Evolutionary conservation across 2,888 invertebrate species (phyloP).

Genomic region (Phyllotreta striolata): DNA sequence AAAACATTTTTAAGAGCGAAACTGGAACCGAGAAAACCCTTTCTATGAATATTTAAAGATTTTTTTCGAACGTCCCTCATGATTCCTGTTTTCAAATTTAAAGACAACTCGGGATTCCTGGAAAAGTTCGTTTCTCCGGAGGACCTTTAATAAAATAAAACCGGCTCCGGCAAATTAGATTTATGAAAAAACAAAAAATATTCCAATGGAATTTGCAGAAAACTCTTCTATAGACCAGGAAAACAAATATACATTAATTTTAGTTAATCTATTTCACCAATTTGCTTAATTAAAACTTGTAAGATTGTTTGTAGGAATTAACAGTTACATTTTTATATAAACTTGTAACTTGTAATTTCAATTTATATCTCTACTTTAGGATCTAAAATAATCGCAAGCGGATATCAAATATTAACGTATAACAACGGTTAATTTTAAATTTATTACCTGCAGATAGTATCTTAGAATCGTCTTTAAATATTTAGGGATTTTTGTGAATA

Average conservation of each 20-base stretch:
- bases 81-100: constrained; percentile 24
- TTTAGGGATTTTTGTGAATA: constrained; percentile 1
- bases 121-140: constrained; percentile 38
- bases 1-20: too few relatives aligned
- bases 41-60: constrained; percentile 27
- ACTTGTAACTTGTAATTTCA: too few relatives aligned
- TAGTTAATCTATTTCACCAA: neutral
- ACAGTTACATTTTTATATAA: too few relatives aligned
- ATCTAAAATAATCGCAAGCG: neutral
- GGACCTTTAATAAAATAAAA: constrained; percentile 44
- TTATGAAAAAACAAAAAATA: constrained; percentile 48
- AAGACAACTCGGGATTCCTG: constrained; percentile 28
- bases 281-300: too few relatives aligned
- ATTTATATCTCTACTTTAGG: neutral
- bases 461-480: too few relatives aligned
- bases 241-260: constrained; percentile 1
- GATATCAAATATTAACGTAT: neutral
- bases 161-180: constrained; percentile 50
- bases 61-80: constrained; percentile 23
- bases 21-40: neutral
- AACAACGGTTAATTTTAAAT: too few relatives aligned
- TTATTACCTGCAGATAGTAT: neutral
- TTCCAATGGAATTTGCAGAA: constrained; percentile 49
- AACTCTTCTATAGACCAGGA: constrained; percentile 32
- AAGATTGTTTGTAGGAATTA: too few relatives aligned